Base-by-base conservation (phyloP, 1,140 invertebrate genomes). In the Drosophila athabasca region DNA sequence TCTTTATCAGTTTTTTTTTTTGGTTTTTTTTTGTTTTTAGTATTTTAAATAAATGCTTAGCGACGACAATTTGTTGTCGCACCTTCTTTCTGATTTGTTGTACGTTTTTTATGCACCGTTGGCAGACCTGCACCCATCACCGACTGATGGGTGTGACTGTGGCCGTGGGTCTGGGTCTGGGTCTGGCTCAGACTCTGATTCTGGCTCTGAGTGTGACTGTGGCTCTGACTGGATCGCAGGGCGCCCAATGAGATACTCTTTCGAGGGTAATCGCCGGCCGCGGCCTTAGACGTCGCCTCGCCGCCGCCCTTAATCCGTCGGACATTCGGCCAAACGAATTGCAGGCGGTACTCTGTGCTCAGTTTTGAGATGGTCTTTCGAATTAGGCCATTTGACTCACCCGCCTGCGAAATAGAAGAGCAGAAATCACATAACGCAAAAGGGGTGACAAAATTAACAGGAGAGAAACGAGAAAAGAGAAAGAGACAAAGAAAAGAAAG, bases 231-330 rank as follows among this genome's bases (percentile, higher is more conserved):
- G 96, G 52, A 97, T 94, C 46, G 95, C 95, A 97, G 94, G 35
- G 96, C 95, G 48, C 96, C 96, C 96, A 97, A 96, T 74, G 96
- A 97, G 80, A 96, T 94, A 67, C 96, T 96, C 92, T 97, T 97
- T 90, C 95, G 93, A 17, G 96, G 96, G 13, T 94, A 92, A 52
- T 93, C 93, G 46, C 92, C 93, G 66, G 92, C 92, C 85, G 82
- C 82, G 57, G 79, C 83, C 68, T 67, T 83, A 79, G 82, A 70
- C 74, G 87, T 82, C 65, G 92, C 92, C 39, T 91, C 92, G 55
- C 92, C 90, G 67, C 91, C 90, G 70, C 91, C 84, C 59, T 91
- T 90, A 79, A 92, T 87, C 72, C 92, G 92, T 41, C 93, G 94
- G 61, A 95, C 95, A 88, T 95, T 95, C 76, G 96, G 96, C 96